Conservation (phyloP, 2,888 invertebrate genomes). For the Homarus gammarus region DNA sequence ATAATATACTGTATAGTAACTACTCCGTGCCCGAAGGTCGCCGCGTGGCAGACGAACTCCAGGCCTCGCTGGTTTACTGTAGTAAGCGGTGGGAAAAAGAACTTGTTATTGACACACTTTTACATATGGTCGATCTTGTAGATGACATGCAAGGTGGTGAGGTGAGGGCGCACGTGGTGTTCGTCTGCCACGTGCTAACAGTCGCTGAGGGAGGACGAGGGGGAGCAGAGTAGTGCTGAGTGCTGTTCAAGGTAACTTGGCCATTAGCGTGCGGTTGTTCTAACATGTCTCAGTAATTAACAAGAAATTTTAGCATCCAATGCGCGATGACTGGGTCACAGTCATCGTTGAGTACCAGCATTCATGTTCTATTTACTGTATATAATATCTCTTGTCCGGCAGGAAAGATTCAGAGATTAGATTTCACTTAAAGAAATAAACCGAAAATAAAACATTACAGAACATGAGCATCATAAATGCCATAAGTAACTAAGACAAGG, state of each 20-base stretch:
- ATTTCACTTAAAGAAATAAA: constrained; percentile 2
- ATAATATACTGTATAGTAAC: too few relatives aligned
- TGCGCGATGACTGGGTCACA: constrained; percentile 13
- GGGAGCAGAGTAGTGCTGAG: constrained; percentile 62
- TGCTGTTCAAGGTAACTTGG: constrained; percentile 37
- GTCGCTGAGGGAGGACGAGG: constrained; percentile 1
- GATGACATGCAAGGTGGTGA: too few relatives aligned
- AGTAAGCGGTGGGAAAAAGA: too few relatives aligned
- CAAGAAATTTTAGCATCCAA: constrained; percentile 15
- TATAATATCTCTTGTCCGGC: constrained; percentile 1
- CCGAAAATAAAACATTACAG: background rate
- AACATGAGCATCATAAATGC: constrained; percentile 18
- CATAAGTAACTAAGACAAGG: constrained; percentile 13
- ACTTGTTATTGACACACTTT: too few relatives aligned
- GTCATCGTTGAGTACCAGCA: constrained; percentile 11
- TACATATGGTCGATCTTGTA: too few relatives aligned
- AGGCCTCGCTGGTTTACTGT: too few relatives aligned
- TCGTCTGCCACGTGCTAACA: background rate
- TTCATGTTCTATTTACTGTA: constrained; percentile 10
- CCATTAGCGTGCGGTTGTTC: constrained; percentile 39
- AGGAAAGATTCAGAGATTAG: constrained; percentile 14
- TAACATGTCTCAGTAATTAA: constrained; percentile 13
- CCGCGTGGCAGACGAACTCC: too few relatives aligned
- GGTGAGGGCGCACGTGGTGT: too few relatives aligned
- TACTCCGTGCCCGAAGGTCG: too few relatives aligned